These are phyloP conservation scores for Turritopsis dohrnii DNA, from an alignment of 30 jellyfish, hydroid and myxozoan species.

Conservation along the genomic window DNA sequence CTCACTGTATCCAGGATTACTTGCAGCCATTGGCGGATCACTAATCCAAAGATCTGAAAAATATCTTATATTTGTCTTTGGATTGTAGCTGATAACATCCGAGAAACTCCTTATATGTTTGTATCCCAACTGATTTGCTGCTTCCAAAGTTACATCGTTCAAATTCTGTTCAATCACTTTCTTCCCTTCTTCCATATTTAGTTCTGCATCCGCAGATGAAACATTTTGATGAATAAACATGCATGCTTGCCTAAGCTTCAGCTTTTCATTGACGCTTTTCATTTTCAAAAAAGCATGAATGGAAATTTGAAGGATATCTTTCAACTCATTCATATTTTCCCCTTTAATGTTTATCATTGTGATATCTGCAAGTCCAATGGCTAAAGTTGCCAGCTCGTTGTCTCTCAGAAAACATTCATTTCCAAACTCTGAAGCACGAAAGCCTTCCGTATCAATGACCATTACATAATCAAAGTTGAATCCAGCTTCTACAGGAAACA, in stretches of 20 bases:
- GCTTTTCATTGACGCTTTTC: slow-evolving; percentile 7
- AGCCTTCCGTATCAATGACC: slow-evolving; percentile 33
- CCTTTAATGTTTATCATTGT: slow-evolving; percentile 20
- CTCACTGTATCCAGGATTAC: too few relatives aligned
- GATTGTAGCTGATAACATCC: too few relatives aligned
- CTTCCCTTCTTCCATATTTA: too few relatives aligned
- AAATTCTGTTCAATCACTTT: too few relatives aligned
- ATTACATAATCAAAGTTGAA: slow-evolving; percentile 12
- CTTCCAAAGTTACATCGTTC: too few relatives aligned
- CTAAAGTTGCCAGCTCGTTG: slow-evolving; percentile 31
- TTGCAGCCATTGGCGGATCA: too few relatives aligned
- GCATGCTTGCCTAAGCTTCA: background rate
- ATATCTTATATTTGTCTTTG: too few relatives aligned
- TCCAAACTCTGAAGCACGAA: slow-evolving; percentile 19
- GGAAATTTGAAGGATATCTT: slow-evolving; percentile 29
- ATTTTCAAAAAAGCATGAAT: slow-evolving; percentile 20
- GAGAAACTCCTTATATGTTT: too few relatives aligned
- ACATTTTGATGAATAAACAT: slow-evolving; percentile 30
- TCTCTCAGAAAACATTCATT: slow-evolving; percentile 1
- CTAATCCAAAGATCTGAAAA: too few relatives aligned
- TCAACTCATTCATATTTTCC: too few relatives aligned
- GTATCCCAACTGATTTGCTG: too few relatives aligned
- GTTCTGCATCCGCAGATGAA: too few relatives aligned
- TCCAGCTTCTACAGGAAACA: slow-evolving; percentile 1
- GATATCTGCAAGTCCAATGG: slow-evolving; percentile 16